Conservation (phyloP, 1,140 invertebrate genomes). For the Drosophila eugracilis region DNA sequence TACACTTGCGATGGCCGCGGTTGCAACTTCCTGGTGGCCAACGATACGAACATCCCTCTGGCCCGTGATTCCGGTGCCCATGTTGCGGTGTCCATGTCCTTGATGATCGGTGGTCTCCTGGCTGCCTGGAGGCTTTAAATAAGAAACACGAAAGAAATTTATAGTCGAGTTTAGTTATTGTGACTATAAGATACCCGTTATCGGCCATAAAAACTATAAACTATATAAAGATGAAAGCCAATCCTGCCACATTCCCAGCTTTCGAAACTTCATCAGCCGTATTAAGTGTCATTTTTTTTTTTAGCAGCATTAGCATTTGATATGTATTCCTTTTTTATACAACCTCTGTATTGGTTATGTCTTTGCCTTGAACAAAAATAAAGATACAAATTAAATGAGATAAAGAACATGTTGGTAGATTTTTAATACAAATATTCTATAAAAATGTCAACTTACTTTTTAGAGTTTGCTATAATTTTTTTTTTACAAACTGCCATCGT, state of each 20-base stretch:
- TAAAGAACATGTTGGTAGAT: no score
- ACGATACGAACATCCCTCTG: slow-evolving; percentile 59
- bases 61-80: slow-evolving; percentile 65
- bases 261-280: neutral
- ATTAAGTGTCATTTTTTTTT: neutral
- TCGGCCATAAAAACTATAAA: no score
- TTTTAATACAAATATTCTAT: no score
- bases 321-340: slow-evolving; percentile 5
- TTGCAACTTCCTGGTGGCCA: slow-evolving; percentile 67
- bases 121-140: slow-evolving; percentile 36
- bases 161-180: no score
- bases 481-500: no score
- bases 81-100: slow-evolving; percentile 29
- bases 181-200: no score
- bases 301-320: slow-evolving; percentile 9
- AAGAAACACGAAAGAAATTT: no score
- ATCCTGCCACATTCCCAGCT: neutral
- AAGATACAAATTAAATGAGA: slow-evolving; percentile 12
- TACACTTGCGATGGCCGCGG: slow-evolving; percentile 71
- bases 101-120: slow-evolving; percentile 45
- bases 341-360: no score
- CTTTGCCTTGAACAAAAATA: slow-evolving; percentile 23
- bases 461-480: neutral
- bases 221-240: neutral
- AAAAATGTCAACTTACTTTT: neutral